Conservation (phyloP, 2,797 vertebrate genomes). For the Mionectes olivaceus region DNA sequence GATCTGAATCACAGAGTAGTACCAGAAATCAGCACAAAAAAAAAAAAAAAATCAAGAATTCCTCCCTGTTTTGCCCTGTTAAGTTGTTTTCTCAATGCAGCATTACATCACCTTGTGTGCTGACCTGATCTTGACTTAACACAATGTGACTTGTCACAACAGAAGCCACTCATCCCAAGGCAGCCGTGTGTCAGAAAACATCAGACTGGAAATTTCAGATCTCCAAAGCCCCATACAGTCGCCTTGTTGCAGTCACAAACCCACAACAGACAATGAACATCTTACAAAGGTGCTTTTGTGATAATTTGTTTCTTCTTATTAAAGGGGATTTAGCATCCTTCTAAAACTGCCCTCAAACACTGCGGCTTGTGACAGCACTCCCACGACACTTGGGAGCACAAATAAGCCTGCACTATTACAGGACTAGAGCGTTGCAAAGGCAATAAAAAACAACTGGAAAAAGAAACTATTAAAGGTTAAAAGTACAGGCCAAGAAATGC, state of each 20-base stretch:
- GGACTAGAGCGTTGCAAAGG: background rate
- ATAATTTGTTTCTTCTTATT: background rate
- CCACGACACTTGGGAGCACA: background rate
- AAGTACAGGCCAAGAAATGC: background rate
- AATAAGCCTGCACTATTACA: background rate
- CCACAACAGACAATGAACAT: background rate
- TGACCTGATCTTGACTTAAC: slow-evolving; percentile 27
- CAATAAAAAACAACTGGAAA: background rate
- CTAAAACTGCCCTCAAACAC: background rate
- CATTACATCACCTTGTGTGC: background rate
- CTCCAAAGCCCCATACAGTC: background rate
- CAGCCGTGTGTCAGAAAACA: background rate
- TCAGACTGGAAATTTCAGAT: background rate
- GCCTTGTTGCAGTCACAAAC: background rate
- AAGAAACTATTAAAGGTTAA: background rate
- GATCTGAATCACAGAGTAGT: background rate
- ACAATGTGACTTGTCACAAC: background rate
- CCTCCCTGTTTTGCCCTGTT: background rate
- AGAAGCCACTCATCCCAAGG: background rate
- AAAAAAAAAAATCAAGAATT: background rate
- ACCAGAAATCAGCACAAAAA: background rate
- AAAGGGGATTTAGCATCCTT: background rate
- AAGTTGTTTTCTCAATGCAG: background rate
- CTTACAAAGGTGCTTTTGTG: slow-evolving; percentile 5
- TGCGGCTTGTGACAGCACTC: background rate